Evolutionary conservation across 2,797 vertebrate species (phyloP), one percentile per base, ranked within the genome.

Genomic region (Alcedo quadribrachys): DNA sequence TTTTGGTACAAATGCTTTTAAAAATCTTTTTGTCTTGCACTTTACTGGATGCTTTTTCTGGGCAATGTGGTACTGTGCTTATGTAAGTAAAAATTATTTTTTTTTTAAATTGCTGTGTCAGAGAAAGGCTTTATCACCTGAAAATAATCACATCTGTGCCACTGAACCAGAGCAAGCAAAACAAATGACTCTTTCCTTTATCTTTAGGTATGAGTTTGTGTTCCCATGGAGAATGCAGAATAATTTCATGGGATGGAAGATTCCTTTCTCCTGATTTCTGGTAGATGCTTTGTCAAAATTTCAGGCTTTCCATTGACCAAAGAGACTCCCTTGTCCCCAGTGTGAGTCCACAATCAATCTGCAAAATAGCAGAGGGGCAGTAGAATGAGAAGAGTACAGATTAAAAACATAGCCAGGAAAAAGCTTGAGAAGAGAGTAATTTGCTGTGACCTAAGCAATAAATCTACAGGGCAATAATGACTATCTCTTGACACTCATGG

Each of bases 381-480:
- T 35, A 83, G 81, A 54, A 48, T 45, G 75, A 89, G 71, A 71
- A 48, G 33, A 84, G 57, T 45, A 81, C 83, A 77, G 85, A 95
- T 96, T 90, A 82, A 95, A 94, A 90, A 33, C 3, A 14, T 18
- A 50, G 3, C 55, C 54, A 80, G 71, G 75, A 46, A 79, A 70
- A 79, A 87, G 82, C 92, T 32, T 54, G 90, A 90, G 76, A 94
- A 96, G 71, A 96, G 90, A 92, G 96, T 95, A 93, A 97, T 97
- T 97, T 96, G 78, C 91, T 97, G 81, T 95, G 97, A 97, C 96
- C 97, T 79, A 89, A 96, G 95, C 96, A 83, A 97, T 98, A 96
- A 97, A 98, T 98, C 97, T 96, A 65, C 92, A 6, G 37, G 91
- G 94, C 93, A 94, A 73, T 95, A 96, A 96, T 94, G 96, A 90